Conservation (phyloP, 2,888 invertebrate genomes). For the Bhutanitis thaidina region DNA sequence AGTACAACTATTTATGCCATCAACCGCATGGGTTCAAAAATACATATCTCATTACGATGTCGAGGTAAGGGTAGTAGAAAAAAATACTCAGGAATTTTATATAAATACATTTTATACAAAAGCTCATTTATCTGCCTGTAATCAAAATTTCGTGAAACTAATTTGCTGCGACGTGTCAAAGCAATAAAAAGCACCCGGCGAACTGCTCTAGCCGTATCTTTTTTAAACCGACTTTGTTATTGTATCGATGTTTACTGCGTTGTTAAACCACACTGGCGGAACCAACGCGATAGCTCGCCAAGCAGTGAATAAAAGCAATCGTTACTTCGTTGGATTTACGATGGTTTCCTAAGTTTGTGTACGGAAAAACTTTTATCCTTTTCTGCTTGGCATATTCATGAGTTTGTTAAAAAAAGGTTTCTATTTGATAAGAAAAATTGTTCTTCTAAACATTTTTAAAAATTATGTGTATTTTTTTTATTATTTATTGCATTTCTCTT, state of each 20-base stretch:
- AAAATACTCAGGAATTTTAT: no score
- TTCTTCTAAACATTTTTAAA: no score
- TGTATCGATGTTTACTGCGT: conserved; percentile 20
- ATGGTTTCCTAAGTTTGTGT: background rate
- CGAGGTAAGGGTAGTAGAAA: no score
- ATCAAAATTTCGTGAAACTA: background rate
- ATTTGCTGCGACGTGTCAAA: background rate
- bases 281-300: background rate
- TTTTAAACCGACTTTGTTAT: conserved; percentile 20
- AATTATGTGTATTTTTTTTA: no score
- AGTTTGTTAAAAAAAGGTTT: no score
- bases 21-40: no score
- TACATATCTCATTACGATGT: no score
- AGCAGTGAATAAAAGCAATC: conserved; percentile 13
- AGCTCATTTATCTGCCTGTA: background rate
- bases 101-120: no score
- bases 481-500: no score
- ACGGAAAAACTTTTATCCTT: background rate
- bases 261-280: conserved; percentile 5
- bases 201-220: conserved; percentile 4
- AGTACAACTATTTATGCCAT: no score
- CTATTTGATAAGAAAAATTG: no score
- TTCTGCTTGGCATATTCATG: no score
- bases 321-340: conserved; percentile 16
- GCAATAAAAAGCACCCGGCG: conserved; percentile 4